Evolutionary conservation across 2,113 vertebrate genomes (phyloP), one percentile per base, ranked within the genome.

Genomic region (Herpetotheres cachinnans): DNA sequence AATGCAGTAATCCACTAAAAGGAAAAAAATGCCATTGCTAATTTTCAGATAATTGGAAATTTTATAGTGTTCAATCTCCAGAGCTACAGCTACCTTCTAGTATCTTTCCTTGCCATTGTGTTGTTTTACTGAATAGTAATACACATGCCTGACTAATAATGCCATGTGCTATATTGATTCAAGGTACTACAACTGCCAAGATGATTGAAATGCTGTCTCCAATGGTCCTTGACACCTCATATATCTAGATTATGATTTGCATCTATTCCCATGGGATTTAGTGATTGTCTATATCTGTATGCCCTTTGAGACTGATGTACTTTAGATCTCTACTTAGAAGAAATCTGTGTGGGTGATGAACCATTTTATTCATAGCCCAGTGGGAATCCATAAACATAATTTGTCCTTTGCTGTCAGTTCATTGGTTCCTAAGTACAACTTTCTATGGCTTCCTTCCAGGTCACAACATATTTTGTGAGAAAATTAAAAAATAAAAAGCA

Each of bases 351-450:
- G 47, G 49, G 79, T 92, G 91, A 95, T 95, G 95, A 93, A 84
- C 72, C 72, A 54, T 96, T 95, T 96, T 95, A 95, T 95, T 96
- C 83, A 59, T 67, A 89, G 71, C 47, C 88, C 30, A 16, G 67
- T 95, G 76, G 76, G 86, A 94, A 92, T 71, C 79, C 86, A 52
- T 95, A 86, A 95, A 90, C 79, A 92, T 88, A 93, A 73, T 89
- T 96, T 90, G 90, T 92, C 88, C 94, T 95, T 95, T 1, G 0
- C 85, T 93, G 59, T 95, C 83, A 91, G 69, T 91, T 92, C 69
- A 84, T 61, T 95, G 95, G 42, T 34, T 95, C 4, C 38, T 78
- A 89, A 89, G 76, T 81, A 67, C 29, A 77, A 92, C 34, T 92
- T 92, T 71, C 55, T 84, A 7, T 74, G 76, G 50, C 80, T 92